Base-by-base conservation (phyloP, 2,113 vertebrate species). In the Chionis minor region DNA sequence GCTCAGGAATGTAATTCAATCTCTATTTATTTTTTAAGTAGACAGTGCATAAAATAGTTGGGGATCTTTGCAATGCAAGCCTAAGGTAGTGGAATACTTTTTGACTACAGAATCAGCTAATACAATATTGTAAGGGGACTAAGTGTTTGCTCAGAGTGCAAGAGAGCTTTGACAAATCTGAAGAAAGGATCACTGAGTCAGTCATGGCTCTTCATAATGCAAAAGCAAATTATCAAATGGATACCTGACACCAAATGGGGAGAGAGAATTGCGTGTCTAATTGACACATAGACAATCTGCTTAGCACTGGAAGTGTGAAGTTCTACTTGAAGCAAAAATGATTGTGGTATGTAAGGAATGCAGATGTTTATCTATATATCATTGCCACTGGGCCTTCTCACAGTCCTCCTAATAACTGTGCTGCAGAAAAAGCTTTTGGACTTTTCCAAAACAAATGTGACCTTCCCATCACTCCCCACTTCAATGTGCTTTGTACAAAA, bases 381-480 rank as follows among this genome's bases (percentile, higher is more conserved):
- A 58, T 95, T 92, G 86, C 94, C 95, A 97, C 92, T 83, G 97
- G 92, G 63, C 86, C 94, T 96, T 97, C 96, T 98, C 96, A 97
- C 78, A 96, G 88, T 89, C 63, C 81, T 88, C 54, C 79, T 96
- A 90, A 93, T 97, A 96, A 97, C 96, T 96, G 88, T 93, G 91
- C 81, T 90, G 74, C 93, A 91, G 84, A 93, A 92, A 81, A 49
- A 61, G 94, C 81, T 93, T 97, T 98, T 95, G 95, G 81, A 90
- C 55, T 98, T 98, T 97, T 91, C 92, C 81, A 96, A 97, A 97
- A 94, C 96, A 97, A 97, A 96, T 89, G 56, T 97, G 95, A 98
- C 86, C 94, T 96, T 86, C 74, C 59, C 67, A 66, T 95, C 91
- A 65, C 80, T 98, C 71, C n/a, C n/a, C 32, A 69, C 42, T 94